These are phyloP conservation scores for Ceratina japonica DNA, from an alignment of 1,140 invertebrate genomes.

Conservation along the genomic window DNA sequence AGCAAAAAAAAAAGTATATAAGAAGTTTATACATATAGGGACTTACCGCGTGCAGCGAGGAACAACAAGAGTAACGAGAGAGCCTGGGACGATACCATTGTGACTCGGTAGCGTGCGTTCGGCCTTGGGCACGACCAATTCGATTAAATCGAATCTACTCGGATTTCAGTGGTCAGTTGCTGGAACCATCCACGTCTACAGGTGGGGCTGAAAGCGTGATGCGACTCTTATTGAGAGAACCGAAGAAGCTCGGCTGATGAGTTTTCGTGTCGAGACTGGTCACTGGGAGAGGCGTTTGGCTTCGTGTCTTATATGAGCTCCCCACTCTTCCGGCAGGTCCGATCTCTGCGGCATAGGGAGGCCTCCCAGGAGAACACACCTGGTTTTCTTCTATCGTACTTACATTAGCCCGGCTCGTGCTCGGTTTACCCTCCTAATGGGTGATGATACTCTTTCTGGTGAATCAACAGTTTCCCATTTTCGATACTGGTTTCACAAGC, in stretches of 20 bases:
- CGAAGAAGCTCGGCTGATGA: conserved; percentile 77
- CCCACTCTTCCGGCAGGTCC: conserved; percentile 72
- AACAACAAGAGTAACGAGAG: conserved; percentile 71
- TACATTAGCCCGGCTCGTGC: not conserved
- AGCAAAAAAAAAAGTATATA: conserved; percentile 18
- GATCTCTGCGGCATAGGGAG: conserved; percentile 73
- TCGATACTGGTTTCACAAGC: too few species aligned
- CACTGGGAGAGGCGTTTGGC: conserved; percentile 78
- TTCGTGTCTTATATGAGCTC: conserved; percentile 78
- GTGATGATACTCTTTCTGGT: conserved; percentile 6
- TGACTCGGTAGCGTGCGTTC: conserved; percentile 32
- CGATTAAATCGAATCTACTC: conserved; percentile 31
- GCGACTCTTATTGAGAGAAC: conserved; percentile 23
- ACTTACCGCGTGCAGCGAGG: conserved; percentile 73
- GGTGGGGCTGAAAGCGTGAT: not conserved
- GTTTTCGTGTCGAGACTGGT: conserved; percentile 79
- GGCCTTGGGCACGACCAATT: conserved; percentile 36
- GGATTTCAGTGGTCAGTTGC: conserved; percentile 17
- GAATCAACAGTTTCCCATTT: too few species aligned
- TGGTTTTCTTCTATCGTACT: conserved; percentile 70
- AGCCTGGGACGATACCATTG: conserved; percentile 69
- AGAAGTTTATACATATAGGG: conserved; percentile 5
- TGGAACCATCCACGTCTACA: conserved; percentile 22
- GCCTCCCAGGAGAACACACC: conserved; percentile 71
- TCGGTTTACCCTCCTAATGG: conserved; percentile 15